phyloP scores from a whole-genome alignment of 1,140 invertebrate genomes.

The Drosophila suzukii region DNA sequence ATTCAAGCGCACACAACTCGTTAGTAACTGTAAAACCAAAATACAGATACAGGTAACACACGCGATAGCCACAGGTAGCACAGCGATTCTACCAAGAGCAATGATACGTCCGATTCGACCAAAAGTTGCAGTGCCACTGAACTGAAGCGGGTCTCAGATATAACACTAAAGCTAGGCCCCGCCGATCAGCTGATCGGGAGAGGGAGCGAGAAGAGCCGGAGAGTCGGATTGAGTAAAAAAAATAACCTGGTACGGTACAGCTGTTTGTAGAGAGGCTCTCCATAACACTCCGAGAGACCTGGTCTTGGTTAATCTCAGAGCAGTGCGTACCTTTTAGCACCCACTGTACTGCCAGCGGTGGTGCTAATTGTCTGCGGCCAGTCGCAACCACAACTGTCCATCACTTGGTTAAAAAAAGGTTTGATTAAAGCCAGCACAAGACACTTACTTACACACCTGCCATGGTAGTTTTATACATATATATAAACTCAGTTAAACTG shows the following conservation, averaged over 20 bases:
- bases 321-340: slow-evolving; percentile 32
- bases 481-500: slow-evolving; percentile 7
- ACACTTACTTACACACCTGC: slow-evolving; percentile 10
- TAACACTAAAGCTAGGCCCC: slow-evolving; percentile 16
- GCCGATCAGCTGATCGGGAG: slow-evolving; percentile 62
- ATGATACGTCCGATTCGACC: slow-evolving; percentile 42
- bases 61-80: slow-evolving; percentile 14
- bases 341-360: slow-evolving; percentile 39
- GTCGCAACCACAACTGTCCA: slow-evolving; percentile 40
- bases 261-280: slow-evolving; percentile 13
- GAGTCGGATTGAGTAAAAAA: slow-evolving; percentile 5
- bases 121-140: slow-evolving; percentile 47
- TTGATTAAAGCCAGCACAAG: slow-evolving; percentile 18
- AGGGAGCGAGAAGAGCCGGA: background rate
- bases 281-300: background rate
- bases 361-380: slow-evolving; percentile 62
- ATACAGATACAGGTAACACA: slow-evolving; percentile 34
- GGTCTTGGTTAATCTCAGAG: background rate
- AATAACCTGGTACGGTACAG: background rate
- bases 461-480: slow-evolving; percentile 2
- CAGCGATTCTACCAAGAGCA: background rate
- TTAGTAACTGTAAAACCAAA: slow-evolving; percentile 72
- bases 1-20: slow-evolving; percentile 75
- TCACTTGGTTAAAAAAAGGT: slow-evolving; percentile 23
- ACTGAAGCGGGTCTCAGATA: slow-evolving; percentile 34